phyloP scores from a whole-genome alignment of 2,113 vertebrate species.

The Sapajus apella region DNA sequence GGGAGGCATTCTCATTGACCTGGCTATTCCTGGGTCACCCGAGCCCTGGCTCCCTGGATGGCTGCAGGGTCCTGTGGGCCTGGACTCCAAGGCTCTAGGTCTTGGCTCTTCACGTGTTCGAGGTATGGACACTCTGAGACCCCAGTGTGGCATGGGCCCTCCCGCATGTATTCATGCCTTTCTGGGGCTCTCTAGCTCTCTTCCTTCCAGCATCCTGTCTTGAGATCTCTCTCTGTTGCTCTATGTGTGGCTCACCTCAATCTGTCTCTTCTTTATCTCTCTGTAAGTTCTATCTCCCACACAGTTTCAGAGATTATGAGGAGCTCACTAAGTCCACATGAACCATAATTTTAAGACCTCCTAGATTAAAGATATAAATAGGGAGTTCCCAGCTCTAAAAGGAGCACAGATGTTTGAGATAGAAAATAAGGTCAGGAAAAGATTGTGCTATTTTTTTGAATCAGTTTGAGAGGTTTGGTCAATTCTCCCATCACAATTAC shows the following conservation, averaged over 20 bases:
- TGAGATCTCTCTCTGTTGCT: not conserved
- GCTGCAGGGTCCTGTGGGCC: not conserved
- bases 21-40: not conserved
- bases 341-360: not conserved
- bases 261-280: not conserved
- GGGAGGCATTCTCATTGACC: too few relatives aligned
- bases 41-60: not conserved
- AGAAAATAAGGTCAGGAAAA: not conserved
- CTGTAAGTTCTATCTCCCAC: not conserved
- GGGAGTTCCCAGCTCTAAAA: not conserved
- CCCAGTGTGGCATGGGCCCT: not conserved
- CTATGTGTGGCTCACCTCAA: not conserved
- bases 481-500: not conserved
- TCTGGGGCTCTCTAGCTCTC: not conserved
- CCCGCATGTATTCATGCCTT: rapidly evolving
- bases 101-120: not conserved
- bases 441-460: not conserved
- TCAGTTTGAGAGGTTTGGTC: not conserved
- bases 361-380: not conserved
- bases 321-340: too few relatives aligned
- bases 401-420: not conserved
- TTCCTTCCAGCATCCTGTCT: not conserved
- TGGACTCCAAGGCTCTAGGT: not conserved
- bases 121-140: not conserved
- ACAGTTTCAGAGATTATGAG: not conserved